Evolutionary conservation across 2,888 invertebrate genomes (phyloP).

Genomic region (Hermaeophaga mercurialis): DNA sequence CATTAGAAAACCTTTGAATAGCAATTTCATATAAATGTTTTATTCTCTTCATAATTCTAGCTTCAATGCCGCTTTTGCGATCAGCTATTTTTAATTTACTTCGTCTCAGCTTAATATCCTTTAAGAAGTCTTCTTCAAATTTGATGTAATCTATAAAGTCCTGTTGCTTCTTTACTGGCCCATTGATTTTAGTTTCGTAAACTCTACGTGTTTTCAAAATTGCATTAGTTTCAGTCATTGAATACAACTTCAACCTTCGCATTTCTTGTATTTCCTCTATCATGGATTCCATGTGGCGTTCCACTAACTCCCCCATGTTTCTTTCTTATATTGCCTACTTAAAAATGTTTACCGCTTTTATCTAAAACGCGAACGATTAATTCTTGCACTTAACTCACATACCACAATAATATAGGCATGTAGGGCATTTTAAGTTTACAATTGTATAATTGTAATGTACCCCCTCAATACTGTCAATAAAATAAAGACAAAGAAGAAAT

Average conservation of each 20-base stretch:
- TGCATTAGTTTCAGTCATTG: slow-evolving; percentile 71
- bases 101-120: slow-evolving; percentile 67
- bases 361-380: too few species aligned
- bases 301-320: slow-evolving; percentile 81
- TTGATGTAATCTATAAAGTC: slow-evolving; percentile 74
- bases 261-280: slow-evolving; percentile 82
- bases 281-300: slow-evolving; percentile 77
- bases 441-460: too few species aligned
- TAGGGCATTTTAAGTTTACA: too few species aligned
- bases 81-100: slow-evolving; percentile 63
- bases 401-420: too few species aligned
- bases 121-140: slow-evolving; percentile 71
- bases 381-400: too few species aligned
- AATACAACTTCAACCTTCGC: slow-evolving; percentile 72
- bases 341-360: too few species aligned
- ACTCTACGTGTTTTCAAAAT: slow-evolving; percentile 73
- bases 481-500: too few species aligned
- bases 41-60: slow-evolving; percentile 71
- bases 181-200: slow-evolving; percentile 75
- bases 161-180: slow-evolving; percentile 69
- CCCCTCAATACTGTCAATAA: too few species aligned
- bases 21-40: slow-evolving; percentile 76
- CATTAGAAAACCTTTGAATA: slow-evolving; percentile 70
- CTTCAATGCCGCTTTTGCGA: slow-evolving; percentile 71
- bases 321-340: too few species aligned